These are phyloP conservation scores for Blastobasis adustella DNA, from an alignment of 2,888 invertebrate genomes.

Conservation along the genomic window DNA sequence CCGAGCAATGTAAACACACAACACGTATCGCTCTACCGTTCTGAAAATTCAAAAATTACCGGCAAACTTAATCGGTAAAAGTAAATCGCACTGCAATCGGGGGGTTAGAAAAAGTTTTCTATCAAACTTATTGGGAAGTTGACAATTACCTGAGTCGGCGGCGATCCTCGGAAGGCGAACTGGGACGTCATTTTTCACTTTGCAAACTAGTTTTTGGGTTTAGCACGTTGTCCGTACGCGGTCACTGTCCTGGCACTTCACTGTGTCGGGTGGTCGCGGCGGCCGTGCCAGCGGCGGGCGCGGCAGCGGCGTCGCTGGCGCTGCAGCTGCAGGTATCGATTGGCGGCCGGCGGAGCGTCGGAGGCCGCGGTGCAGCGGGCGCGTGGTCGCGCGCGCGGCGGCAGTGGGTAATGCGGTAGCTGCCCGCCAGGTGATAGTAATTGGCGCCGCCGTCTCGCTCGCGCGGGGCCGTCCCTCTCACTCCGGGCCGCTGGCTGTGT, in stretches of 20 bases:
- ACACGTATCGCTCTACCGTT: too few species aligned
- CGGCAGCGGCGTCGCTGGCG: conserved; percentile 44
- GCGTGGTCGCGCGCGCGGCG: conserved; percentile 76
- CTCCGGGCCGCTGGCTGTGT: conserved; percentile 39
- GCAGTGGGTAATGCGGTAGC: conserved; percentile 78
- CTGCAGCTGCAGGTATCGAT: conserved; percentile 52
- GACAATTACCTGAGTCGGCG: conserved; percentile 65
- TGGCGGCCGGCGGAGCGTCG: conserved; percentile 43
- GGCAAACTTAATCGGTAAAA: too few species aligned
- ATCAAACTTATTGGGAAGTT: neutral
- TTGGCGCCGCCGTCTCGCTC: conserved; percentile 74
- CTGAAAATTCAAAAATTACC: too few species aligned
- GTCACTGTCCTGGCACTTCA: conserved; percentile 40
- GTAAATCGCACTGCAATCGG: too few species aligned
- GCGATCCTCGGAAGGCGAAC: conserved; percentile 71
- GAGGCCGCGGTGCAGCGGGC: conserved; percentile 69
- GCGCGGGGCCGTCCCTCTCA: conserved; percentile 68
- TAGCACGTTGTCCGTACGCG: conserved; percentile 57
- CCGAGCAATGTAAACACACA: too few species aligned
- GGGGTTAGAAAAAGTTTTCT: too few species aligned
- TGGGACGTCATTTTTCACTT: conserved; percentile 69
- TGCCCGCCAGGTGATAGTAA: conserved; percentile 77
- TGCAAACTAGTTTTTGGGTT: neutral
- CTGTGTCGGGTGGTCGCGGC: conserved; percentile 23
- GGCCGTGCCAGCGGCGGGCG: conserved; percentile 32